These are phyloP conservation scores for Lasioglossum lativentre DNA, from an alignment of 2,888 invertebrate species.

Conservation along the genomic window DNA sequence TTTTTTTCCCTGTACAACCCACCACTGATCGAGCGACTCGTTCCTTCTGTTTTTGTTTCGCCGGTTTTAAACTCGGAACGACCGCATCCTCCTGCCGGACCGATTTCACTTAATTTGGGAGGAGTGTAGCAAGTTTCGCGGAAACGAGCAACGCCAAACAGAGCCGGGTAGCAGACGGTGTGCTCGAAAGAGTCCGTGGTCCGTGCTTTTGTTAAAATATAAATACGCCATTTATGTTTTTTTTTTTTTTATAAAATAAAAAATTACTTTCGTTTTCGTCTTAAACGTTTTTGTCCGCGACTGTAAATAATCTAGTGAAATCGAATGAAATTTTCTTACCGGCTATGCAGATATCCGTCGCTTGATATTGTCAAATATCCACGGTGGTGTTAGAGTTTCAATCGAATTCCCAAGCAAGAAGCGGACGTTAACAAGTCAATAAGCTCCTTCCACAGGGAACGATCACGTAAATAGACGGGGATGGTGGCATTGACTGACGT, in stretches of 20 bases:
- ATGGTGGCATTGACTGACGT: conserved; percentile 48
- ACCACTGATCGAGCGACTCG: background rate
- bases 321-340: background rate
- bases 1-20: background rate
- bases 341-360: background rate
- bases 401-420: conserved; percentile 53
- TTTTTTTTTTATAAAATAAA: too few relatives aligned
- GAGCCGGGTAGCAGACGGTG: conserved; percentile 6
- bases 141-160: conserved; percentile 50
- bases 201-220: too few relatives aligned
- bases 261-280: background rate
- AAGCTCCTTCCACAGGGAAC: conserved; percentile 43
- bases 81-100: conserved; percentile 70
- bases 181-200: conserved; percentile 17
- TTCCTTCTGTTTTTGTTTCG: conserved; percentile 21
- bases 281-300: background rate
- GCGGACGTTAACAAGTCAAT: conserved; percentile 56
- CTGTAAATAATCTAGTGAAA: background rate
- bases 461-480: conserved; percentile 54
- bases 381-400: background rate
- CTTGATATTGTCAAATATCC: background rate
- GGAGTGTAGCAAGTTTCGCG: conserved; percentile 73
- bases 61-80: conserved; percentile 59
- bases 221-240: too few relatives aligned
- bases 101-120: conserved; percentile 74